These are phyloP conservation scores for Coreius guichenoti DNA, from an alignment of 2,797 vertebrate genomes.

Conservation along the genomic window DNA sequence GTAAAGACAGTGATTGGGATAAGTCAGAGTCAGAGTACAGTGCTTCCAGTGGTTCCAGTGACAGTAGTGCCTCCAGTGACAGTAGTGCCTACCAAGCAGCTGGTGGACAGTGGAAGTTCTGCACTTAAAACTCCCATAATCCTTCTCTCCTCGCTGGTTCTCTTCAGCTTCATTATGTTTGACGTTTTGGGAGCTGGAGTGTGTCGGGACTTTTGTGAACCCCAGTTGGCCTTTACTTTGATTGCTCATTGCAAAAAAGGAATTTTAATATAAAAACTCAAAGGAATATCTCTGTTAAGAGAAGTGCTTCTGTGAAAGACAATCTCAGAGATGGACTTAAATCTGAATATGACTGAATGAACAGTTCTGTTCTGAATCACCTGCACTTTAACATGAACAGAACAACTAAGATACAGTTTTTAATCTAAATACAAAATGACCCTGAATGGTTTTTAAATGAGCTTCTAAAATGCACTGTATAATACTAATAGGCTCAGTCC, in stretches of 20 bases:
- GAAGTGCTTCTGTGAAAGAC: neutral
- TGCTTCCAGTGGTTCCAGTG: slow-evolving; percentile 11
- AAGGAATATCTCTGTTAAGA: neutral
- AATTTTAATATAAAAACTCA: neutral
- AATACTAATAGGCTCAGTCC: neutral
- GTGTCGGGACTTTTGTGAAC: slow-evolving; percentile 20
- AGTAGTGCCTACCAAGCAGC: slow-evolving; percentile 25
- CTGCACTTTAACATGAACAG: neutral
- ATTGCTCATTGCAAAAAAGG: neutral
- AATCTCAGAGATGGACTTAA: neutral
- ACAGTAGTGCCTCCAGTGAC: neutral
- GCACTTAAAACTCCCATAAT: neutral
- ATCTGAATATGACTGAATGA: slow-evolving; percentile 9
- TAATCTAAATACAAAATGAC: neutral
- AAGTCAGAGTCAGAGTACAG: slow-evolving; percentile 53
- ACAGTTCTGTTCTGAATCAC: slow-evolving; percentile 15
- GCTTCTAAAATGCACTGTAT: neutral
- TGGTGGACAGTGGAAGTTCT: slow-evolving; percentile 17
- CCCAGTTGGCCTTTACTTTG: slow-evolving; percentile 36
- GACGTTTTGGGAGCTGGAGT: slow-evolving; percentile 5
- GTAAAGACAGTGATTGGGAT: slow-evolving; percentile 66
- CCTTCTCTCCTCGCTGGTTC: slow-evolving; percentile 26
- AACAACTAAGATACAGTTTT: neutral
- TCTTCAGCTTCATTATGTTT: slow-evolving; percentile 24
- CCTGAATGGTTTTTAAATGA: neutral